These are phyloP conservation scores for Halictus rubicundus DNA, from an alignment of 1,140 invertebrate species.

Conservation along the genomic window DNA sequence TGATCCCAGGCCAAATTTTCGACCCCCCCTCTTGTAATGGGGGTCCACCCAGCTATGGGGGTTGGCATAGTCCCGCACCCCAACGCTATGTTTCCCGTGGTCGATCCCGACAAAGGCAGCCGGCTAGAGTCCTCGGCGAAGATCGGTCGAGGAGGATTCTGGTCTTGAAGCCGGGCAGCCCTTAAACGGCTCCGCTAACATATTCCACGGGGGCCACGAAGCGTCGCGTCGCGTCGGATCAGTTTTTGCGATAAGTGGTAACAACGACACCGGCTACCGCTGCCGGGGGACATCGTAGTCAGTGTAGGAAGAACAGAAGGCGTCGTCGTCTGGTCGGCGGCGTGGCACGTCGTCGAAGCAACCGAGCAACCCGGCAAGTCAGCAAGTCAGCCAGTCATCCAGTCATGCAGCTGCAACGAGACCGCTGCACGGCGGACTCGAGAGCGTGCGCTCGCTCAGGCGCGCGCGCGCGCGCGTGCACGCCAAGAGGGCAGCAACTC, in stretches of 20 bases:
- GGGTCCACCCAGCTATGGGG: too few species aligned
- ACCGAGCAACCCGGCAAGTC: too few species aligned
- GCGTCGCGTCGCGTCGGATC: slow-evolving; percentile 53
- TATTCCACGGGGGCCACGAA: slow-evolving; percentile 58
- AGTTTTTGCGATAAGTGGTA: slow-evolving; percentile 66
- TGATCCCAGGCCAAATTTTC: too few species aligned
- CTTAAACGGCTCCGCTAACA: slow-evolving; percentile 57
- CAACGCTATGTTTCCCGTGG: not conserved
- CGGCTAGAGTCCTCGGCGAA: not conserved
- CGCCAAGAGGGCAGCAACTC: slow-evolving; percentile 45
- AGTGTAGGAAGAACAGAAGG: slow-evolving; percentile 13
- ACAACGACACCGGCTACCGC: slow-evolving; percentile 55
- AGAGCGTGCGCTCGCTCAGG: too few species aligned
- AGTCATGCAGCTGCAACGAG: slow-evolving; percentile 9
- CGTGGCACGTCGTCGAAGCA: not conserved
- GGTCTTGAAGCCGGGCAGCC: slow-evolving; percentile 8
- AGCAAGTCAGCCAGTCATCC: too few species aligned
- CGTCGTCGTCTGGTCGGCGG: slow-evolving; percentile 21
- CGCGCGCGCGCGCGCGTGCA: too few species aligned
- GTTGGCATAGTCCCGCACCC: too few species aligned
- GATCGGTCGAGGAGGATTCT: not conserved
- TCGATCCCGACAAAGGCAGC: not conserved
- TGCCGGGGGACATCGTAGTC: slow-evolving; percentile 35
- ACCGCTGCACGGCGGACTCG: too few species aligned
- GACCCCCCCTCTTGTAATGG: too few species aligned